Evolutionary conservation across 2,888 invertebrate genomes (phyloP), one percentile per base, ranked within the genome.

Genomic region (Prosapia bicincta): DNA sequence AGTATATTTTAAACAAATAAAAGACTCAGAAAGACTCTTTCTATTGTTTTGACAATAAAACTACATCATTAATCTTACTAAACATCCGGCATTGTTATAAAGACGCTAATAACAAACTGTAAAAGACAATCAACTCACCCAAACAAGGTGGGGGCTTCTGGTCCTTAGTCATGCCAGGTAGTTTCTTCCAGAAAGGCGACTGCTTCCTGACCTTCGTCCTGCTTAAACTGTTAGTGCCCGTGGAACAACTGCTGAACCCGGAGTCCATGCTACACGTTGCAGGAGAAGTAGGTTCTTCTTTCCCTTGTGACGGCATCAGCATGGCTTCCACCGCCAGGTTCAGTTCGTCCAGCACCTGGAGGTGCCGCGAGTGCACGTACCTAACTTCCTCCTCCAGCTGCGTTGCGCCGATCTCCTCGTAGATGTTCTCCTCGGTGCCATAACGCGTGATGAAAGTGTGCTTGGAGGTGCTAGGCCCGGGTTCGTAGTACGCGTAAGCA

Each of bases 321-420:
- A 96, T 95, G 68, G 94, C 95, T 86, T 96, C 95, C 67, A 93
- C 93, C 81, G 95, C 93, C 78, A 96, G 88, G 87, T 95, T 95
- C 77, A 96, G 86, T 85, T 96, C 94, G 67, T 94, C 95, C 79
- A 96, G 88, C 80, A 95, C 93, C 83, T 81, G 75, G 1, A 82
- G 91, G 85, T 96, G 95, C 75, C 93, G 89, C 79, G 91, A 92
- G 84, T 95, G 94, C 71, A 96, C 95, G 79, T 93, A 88, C 72
- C 93, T 90, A 74, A 94, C 92, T 85, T 95, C 95, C 84, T 94
- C 94, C 83, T 93, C 94, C 43, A 95, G 91, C 76, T 93, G 88
- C 82, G 90, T 90, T 83, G 91, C 90, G 43, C 91, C 91, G 80
- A 93, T 93, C 86, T 93, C 93, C 84, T 93, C 93, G 84, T 93